Evolutionary conservation across 2,113 vertebrate species (phyloP), one percentile per base, ranked within the genome.

Genomic region (Euleptes europaea): DNA sequence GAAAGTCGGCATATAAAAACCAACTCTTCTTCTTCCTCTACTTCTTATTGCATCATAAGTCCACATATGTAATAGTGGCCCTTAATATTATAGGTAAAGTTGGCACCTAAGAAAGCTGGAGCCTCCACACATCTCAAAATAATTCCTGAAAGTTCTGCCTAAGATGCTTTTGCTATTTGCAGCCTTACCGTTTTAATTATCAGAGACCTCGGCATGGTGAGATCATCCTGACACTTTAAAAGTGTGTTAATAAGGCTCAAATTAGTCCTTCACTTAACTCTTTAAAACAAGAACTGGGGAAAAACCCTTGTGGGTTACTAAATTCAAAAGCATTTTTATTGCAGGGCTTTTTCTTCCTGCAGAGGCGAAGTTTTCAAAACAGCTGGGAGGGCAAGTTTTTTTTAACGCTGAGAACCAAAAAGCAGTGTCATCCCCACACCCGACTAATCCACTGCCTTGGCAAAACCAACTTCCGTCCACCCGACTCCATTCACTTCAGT

Each of bases 171-270:
- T 81, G 49, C 31, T 51, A 4, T 66, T 70, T 89, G 73, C n/a
- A 28, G 17, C 57, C n/a, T 49, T n/a, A 13, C 8, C 40, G 21
- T 12, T 9, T 26, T 69, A 21, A 80, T 87, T 88, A 87, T 86
- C 93, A 89, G 88, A 74, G 60, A 89, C 0, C 75, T 84, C 28
- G 82, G 57, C 81, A 91, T 88, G 74, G 71, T 4, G 54, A 91
- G 66, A 65, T 86, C 85, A 90, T 78, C 87, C 75, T 87, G 70
- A 76, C 42, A 74, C 85, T 69, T 60, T 77, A 73, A 86, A 87
- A 84, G 81, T 88, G 87, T 13, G 90, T 86, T 83, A 93, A 84
- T 81, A 79, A 90, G 83, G 74, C 47, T 75, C 83, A 88, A 85
- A 31, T 78, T 86, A 80, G 74, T 63, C 87, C 73, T 93, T 80